Conservation (phyloP, 2,888 invertebrate species). For the Mactromeris polynyma region DNA sequence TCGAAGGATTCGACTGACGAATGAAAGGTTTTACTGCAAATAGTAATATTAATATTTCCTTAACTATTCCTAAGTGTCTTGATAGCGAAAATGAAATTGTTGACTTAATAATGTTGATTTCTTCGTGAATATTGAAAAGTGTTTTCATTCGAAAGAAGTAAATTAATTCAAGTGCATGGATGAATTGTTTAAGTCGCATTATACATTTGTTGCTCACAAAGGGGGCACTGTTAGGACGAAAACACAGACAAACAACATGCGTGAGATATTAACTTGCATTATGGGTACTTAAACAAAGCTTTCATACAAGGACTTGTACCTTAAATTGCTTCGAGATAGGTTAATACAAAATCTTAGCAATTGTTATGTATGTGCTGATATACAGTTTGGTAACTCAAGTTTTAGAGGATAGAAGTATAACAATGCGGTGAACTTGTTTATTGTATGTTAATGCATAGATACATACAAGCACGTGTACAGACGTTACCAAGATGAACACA, state of each 20-base stretch:
- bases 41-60: constrained; percentile 13
- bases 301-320: constrained; percentile 11
- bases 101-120: constrained; percentile 6
- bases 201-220: constrained; percentile 12
- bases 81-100: background rate
- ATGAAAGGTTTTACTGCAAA: background rate
- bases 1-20: background rate
- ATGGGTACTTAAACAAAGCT: background rate
- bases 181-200: background rate
- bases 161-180: constrained; percentile 22
- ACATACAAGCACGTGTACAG: background rate
- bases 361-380: background rate
- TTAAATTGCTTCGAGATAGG: constrained; percentile 5
- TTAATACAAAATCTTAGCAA: constrained; percentile 8
- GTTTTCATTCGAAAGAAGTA: constrained; percentile 15
- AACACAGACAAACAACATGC: constrained; percentile 11
- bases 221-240: constrained; percentile 13
- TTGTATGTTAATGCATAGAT: background rate
- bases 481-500: background rate
- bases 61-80: constrained; percentile 2
- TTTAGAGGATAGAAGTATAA: background rate
- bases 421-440: background rate
- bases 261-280: constrained; percentile 12
- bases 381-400: background rate
- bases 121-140: constrained; percentile 1